phyloP scores from a whole-genome alignment of 2,888 invertebrate species.

The Erebia epiphron region DNA sequence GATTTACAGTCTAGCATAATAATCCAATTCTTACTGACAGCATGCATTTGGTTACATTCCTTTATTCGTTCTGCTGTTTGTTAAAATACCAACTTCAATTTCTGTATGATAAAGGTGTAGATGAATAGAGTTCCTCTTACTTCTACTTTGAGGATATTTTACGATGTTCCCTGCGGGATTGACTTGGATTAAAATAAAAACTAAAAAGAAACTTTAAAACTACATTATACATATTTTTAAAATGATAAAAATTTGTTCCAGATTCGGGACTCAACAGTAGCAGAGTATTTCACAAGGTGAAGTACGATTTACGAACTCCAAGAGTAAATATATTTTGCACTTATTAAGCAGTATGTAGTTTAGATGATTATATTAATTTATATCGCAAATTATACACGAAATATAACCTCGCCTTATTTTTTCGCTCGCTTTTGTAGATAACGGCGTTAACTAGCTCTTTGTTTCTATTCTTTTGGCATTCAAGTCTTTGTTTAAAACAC shows the following conservation, averaged over 20 bases:
- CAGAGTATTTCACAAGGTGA: conserved; percentile 47
- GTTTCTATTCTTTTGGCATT: conserved; percentile 57
- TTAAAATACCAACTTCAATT: too few species aligned
- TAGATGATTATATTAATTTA: conserved; percentile 52
- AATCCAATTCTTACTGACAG: too few species aligned
- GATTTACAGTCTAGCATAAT: too few species aligned
- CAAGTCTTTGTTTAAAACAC: conserved; percentile 58
- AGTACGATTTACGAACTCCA: conserved; percentile 51
- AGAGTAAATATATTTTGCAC: conserved; percentile 63
- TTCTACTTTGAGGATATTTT: too few species aligned
- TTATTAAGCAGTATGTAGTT: conserved; percentile 52
- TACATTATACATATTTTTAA: conserved; percentile 12
- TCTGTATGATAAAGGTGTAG: too few species aligned
- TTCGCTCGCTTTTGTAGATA: conserved; percentile 58
- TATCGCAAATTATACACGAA: conserved; percentile 45
- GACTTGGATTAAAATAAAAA: not conserved
- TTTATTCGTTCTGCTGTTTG: too few species aligned
- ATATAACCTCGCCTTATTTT: conserved; percentile 44
- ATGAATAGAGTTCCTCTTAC: too few species aligned
- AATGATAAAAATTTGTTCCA: conserved; percentile 45
- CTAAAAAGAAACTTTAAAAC: too few species aligned
- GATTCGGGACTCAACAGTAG: conserved; percentile 48
- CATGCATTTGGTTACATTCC: too few species aligned
- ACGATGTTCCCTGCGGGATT: too few species aligned
- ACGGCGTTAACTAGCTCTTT: conserved; percentile 46